phyloP scores from a whole-genome alignment of 2,113 vertebrate species.

The Callocephalon fimbriatum region DNA sequence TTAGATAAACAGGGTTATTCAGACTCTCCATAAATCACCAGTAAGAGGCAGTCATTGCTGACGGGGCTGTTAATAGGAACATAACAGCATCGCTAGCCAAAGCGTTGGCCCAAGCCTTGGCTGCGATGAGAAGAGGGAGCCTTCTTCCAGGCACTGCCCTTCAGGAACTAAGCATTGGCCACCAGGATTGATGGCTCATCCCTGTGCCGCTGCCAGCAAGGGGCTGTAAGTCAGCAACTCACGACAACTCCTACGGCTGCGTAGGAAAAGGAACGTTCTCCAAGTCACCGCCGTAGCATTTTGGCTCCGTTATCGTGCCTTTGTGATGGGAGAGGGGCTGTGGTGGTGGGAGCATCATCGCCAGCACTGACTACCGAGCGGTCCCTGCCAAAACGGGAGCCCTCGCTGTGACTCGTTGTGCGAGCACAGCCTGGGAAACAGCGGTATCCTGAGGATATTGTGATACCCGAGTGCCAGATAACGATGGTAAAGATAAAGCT shows the following conservation, averaged over 20 bases:
- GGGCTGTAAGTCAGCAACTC: not conserved
- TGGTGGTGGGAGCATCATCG: not conserved
- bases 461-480: not conserved
- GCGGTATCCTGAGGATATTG: not conserved
- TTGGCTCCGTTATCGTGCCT: conserved; percentile 10
- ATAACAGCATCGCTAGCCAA: not conserved
- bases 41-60: conserved; percentile 12
- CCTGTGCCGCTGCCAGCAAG: conserved; percentile 14
- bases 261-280: conserved; percentile 33
- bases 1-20: not conserved
- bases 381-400: conserved; percentile 14
- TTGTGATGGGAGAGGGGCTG: not conserved
- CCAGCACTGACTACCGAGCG: not conserved
- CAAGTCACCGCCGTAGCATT: not conserved
- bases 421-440: not conserved
- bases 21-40: not conserved
- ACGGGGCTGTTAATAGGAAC: not conserved
- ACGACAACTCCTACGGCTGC: conserved; percentile 41
- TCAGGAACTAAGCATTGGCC: not conserved
- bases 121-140: not conserved
- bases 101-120: not conserved
- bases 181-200: conserved; percentile 48
- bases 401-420: not conserved
- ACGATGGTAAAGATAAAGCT: not conserved
- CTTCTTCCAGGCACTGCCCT: conserved; percentile 13